phyloP scores from a whole-genome alignment of 2,888 invertebrate species.

The Ectropis crepuscularia region DNA sequence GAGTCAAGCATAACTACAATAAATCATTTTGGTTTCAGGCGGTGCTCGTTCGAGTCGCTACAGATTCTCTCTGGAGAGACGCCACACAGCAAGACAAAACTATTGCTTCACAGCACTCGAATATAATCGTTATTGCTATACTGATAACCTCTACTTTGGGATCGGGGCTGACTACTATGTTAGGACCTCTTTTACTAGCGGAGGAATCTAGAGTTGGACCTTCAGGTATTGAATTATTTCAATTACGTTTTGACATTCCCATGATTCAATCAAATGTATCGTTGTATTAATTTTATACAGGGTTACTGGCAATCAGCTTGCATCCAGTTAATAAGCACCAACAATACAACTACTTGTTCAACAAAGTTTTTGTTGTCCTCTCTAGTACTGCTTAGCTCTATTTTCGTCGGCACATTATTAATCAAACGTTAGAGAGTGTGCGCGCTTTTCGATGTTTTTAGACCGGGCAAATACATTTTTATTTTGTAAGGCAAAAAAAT shows the following conservation, averaged over 20 bases:
- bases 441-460: too few relatives aligned
- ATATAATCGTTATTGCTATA: slow-evolving; percentile 79
- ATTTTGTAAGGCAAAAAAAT: too few relatives aligned
- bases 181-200: slow-evolving; percentile 74
- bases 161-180: slow-evolving; percentile 67
- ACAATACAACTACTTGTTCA: too few relatives aligned
- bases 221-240: slow-evolving; percentile 57
- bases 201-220: slow-evolving; percentile 70
- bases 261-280: slow-evolving; percentile 1
- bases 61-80: slow-evolving; percentile 72
- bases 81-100: slow-evolving; percentile 62
- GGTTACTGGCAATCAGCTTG: too few relatives aligned
- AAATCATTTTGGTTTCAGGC: slow-evolving; percentile 64
- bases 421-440: too few relatives aligned
- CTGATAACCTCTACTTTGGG: slow-evolving; percentile 73
- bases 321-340: too few relatives aligned
- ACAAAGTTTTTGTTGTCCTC: too few relatives aligned
- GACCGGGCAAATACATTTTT: too few relatives aligned
- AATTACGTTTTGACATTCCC: not conserved
- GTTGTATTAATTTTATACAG: not conserved
- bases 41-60: slow-evolving; percentile 74
- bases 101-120: slow-evolving; percentile 72
- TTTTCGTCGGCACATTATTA: too few relatives aligned
- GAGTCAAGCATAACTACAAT: slow-evolving; percentile 13
- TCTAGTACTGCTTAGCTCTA: too few relatives aligned